Evolutionary conservation across 2,888 invertebrate genomes (phyloP), one percentile per base, ranked within the genome.

Genomic region (Nesidiocoris tenuis): DNA sequence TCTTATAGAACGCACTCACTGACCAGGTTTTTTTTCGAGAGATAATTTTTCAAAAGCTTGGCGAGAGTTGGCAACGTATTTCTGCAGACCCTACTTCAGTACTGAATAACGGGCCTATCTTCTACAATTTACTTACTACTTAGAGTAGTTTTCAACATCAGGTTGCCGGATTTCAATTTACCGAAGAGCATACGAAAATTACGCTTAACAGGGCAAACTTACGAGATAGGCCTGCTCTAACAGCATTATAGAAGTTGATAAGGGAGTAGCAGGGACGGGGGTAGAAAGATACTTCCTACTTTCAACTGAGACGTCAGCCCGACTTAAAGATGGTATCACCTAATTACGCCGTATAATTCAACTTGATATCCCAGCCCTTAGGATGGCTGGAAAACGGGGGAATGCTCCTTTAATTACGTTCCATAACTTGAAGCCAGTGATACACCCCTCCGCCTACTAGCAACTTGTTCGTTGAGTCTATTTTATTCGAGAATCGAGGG

Each of bases 271-370:
- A 12, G 12, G 39, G 39, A 12, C 39, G 5, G 39, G 5, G 39
- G 39, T 7, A 39, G 39, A 39, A 39, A 39, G 39, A 39, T 39
- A 39, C 39, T 39, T 17, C 54, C 2, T n/a, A 65, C 25, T 39
- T 25, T 23, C 17, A 18, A 65, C 17, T 39, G 39, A 65, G 65
- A 65, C 25, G 25, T 65, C 65, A 18, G 17, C 25, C 18, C 17
- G 21, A 12, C 17, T 65, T 65, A 17, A 39, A 39, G 39, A 65
- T 39, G 39, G 39, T 64, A 65, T 39, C 65, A 65, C 17, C 65
- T 39, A 17, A 39, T 65, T 39, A 65, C 39, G 19, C 54, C 12
- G 18, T 19, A 65, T 39, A 65, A 39, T 65, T 39, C 19, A 9
- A 17, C 25, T 19, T 17, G 54, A 39, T 39, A 39, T 39, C 39